Evolutionary conservation across 2,113 vertebrate genomes (phyloP), one percentile per base, ranked within the genome.

Genomic region (Neotragus moschatus): DNA sequence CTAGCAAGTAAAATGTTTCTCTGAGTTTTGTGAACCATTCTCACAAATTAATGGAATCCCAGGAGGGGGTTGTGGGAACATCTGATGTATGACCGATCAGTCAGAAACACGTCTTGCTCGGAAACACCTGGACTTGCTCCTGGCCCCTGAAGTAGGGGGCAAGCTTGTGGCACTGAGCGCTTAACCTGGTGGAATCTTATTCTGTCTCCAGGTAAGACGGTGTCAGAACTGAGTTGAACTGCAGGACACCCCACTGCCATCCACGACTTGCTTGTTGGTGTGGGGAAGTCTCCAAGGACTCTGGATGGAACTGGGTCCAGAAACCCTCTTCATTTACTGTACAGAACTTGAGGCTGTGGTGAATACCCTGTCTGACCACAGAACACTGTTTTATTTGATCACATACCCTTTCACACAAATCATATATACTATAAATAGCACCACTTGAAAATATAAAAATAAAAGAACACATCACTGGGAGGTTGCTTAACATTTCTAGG

Each of bases 371-470:
- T 55, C 33, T 94, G 60, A 7, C 30, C 66, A 90, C 49, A 49
- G n/a, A 53, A 94, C 39, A 39, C 10, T 51, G 49, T 51, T 82
- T 79, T 77, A 36, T 26, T 51, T 79, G 5, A 60, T 93, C 43
- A 75, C 30, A 12, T 73, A 45, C 5, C 4, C 23, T 97, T 77
- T 58, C 30, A 53, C n/a, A 53, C 66, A 92, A 73, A 75, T 82
- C 88, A 93, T n/a, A 92, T 49, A 88, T 49, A 79, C 82, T 93
- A 53, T 89, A 92, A 92, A 56, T 49, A 96, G 23, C 12, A 26
- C 25, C 86, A 70, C 60, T 94, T 96, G 55, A 88, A 97, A 96
- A 92, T 49, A 93, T 53, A 84, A 87, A 96, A 80, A 85, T 55
- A 53, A 88, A 47, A 91, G 30, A 33, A 43, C n/a, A 80, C 25